Conservation (phyloP, 2,113 vertebrate genomes). For the Oncorhynchus keta region DNA sequence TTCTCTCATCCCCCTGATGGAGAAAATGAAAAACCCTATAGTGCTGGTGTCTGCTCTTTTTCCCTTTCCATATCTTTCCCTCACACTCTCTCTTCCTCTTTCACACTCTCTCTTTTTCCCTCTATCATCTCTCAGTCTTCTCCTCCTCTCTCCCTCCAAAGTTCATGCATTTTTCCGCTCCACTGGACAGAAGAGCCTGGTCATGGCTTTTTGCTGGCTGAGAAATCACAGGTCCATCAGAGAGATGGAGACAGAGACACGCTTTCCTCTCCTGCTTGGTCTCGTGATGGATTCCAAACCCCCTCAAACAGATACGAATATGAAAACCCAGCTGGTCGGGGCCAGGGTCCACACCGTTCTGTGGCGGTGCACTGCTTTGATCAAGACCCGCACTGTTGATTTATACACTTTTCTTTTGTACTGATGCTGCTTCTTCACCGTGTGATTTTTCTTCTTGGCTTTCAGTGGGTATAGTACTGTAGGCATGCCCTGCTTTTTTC, state of each 20-base stretch:
- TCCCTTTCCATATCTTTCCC: neutral
- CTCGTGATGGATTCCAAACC: constrained; percentile 33
- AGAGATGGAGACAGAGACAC: constrained; percentile 19
- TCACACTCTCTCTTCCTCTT: neutral
- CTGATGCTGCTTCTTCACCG: neutral
- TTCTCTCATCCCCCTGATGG: too few relatives aligned
- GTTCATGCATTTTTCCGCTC: constrained; percentile 4
- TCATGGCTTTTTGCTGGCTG: too few relatives aligned
- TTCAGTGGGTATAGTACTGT: neutral
- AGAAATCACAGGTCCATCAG: neutral
- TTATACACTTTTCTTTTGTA: constrained; percentile 10
- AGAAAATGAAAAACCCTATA: neutral
- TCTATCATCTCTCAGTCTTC: neutral
- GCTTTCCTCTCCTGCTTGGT: constrained; percentile 7
- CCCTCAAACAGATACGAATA: constrained; percentile 26
- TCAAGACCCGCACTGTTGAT: constrained; percentile 10
- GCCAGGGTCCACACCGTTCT: neutral
- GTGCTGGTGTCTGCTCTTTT: neutral
- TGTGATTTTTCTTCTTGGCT: neutral
- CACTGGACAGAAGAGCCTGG: constrained; percentile 1
- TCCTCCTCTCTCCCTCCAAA: neutral
- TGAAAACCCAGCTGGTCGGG: constrained; percentile 3
- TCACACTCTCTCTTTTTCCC: neutral
- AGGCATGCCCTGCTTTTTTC: neutral
- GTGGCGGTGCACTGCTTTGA: constrained; percentile 21